phyloP scores from a whole-genome alignment of 2,888 invertebrate genomes.

The Ormia ochracea region DNA sequence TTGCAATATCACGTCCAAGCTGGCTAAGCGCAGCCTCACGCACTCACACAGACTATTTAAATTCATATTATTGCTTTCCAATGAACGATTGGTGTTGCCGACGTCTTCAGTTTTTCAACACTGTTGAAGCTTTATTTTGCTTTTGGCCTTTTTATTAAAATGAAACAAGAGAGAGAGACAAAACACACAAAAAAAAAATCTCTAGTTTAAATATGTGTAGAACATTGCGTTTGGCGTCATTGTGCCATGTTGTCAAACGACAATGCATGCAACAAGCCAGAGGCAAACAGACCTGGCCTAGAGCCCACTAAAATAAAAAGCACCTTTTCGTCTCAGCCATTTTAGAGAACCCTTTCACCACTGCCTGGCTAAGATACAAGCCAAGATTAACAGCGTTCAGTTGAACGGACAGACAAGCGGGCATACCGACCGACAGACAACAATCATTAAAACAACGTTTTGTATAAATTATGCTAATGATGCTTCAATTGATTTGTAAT shows the following conservation, averaged over 20 bases:
- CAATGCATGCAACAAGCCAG: constrained; percentile 54
- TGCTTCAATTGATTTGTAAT: constrained; percentile 78
- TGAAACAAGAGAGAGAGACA: no score
- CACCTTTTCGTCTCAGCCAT: constrained; percentile 2
- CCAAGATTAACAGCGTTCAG: constrained; percentile 16
- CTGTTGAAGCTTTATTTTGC: background rate
- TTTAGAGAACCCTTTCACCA: background rate
- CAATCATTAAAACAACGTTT: constrained; percentile 77
- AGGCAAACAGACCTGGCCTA: constrained; percentile 22
- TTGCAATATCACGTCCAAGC: constrained; percentile 43
- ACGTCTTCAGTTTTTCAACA: constrained; percentile 17
- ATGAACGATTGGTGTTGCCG: constrained; percentile 58
- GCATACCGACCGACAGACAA: constrained; percentile 60
- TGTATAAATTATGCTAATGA: constrained; percentile 78
- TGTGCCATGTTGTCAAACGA: constrained; percentile 63
- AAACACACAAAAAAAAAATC: constrained; percentile 5
- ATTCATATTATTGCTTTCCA: constrained; percentile 25
- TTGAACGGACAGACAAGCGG: constrained; percentile 28
- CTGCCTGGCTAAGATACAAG: background rate
- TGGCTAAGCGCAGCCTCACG: constrained; percentile 19
- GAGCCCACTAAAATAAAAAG: background rate
- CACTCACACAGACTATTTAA: constrained; percentile 2
- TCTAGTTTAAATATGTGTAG: constrained; percentile 59
- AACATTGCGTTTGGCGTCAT: constrained; percentile 63
- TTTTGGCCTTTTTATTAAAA: background rate